Evolutionary conservation across 2,113 vertebrate species (phyloP).

Genomic region (Bambusicola thoracicus): DNA sequence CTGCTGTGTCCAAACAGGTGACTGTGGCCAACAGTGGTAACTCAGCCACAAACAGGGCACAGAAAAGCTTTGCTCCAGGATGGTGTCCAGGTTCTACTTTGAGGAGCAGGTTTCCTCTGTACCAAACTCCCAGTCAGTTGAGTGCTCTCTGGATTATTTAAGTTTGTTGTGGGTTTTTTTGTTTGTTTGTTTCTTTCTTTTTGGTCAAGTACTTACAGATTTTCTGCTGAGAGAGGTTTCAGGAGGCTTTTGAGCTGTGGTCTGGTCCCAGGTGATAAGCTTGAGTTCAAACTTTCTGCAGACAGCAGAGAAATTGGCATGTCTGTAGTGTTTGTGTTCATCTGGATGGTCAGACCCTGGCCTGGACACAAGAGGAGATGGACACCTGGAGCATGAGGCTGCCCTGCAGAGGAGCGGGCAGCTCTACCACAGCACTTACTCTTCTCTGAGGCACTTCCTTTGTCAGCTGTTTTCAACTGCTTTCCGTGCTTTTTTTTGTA

Average conservation of each 20-base stretch:
- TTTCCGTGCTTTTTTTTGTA: constrained; percentile 55
- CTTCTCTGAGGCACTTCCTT: background rate
- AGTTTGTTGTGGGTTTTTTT: background rate
- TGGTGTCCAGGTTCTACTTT: background rate
- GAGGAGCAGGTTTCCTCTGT: background rate
- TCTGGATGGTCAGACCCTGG: background rate
- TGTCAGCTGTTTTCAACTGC: background rate
- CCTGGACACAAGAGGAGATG: background rate
- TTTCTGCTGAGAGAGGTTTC: constrained; percentile 3
- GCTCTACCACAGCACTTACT: constrained; percentile 9
- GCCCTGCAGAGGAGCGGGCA: background rate
- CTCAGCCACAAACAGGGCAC: background rate
- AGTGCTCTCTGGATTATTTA: background rate
- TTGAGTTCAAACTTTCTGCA: background rate
- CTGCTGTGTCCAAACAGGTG: background rate
- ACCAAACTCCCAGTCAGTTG: background rate
- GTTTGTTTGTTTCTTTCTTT: background rate
- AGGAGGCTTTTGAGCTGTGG: constrained; percentile 8
- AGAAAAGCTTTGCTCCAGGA: background rate
- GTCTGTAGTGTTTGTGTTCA: background rate
- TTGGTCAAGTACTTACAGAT: constrained; percentile 45
- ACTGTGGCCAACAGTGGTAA: background rate
- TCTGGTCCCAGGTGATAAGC: background rate
- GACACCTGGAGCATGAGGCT: background rate
- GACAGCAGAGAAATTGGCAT: background rate